Evolutionary conservation across 1,140 invertebrate genomes (phyloP), one percentile per base, ranked within the genome.

Genomic region (Leptopilina boulardi): DNA sequence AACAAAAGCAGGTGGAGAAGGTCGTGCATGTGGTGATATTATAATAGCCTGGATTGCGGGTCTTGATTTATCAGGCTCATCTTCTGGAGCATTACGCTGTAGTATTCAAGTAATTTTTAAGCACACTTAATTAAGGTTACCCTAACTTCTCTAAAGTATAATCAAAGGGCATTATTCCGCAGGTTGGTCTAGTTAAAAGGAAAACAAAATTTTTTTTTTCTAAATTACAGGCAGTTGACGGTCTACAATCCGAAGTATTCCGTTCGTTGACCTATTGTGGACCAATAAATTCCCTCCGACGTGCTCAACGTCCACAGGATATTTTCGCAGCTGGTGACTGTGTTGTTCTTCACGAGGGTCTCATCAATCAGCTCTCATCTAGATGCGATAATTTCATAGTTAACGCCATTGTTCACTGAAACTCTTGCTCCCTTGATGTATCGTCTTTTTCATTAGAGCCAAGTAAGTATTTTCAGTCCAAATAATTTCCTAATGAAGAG

Each of bases 1-100:
- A 6, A 73, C 75, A 11, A 66, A 80, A 19, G 75, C 76, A 2
- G 74, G 74, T 19, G 80, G 80, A 18, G 80, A 87, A 10, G 76
- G 54, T 59, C 82, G 75, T 21, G 73, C 73, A 0, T 78, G 84
- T n/a, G 84, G 85, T 2, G 84, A 89, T 30, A 74, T 89, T 21
- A 84, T 91, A 26, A 88, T 91, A 11, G 85, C 85, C 18, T 91
- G 89, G 90, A 79, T 91, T 15, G 89, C 89, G 11, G 89, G 89
- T 76, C 66, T 91, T 30, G 89, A 90, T 70, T 78, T 90, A 19
- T 85, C 86, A 3, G 86, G 82, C 42, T 66, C 82, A 1, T 79
- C 77, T 18, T 73, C 42, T 26, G 83, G 85, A 5, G 76, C 81
- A 8, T 74, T 90, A n/a, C 78, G 84, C 10, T 91, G 88, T 74